A percentile compares a stretch with the other conserved stretches of the same genome.
Evolutionary conservation across 1,140 invertebrate species (phyloP).

Genomic region (Ostrea edulis): DNA sequence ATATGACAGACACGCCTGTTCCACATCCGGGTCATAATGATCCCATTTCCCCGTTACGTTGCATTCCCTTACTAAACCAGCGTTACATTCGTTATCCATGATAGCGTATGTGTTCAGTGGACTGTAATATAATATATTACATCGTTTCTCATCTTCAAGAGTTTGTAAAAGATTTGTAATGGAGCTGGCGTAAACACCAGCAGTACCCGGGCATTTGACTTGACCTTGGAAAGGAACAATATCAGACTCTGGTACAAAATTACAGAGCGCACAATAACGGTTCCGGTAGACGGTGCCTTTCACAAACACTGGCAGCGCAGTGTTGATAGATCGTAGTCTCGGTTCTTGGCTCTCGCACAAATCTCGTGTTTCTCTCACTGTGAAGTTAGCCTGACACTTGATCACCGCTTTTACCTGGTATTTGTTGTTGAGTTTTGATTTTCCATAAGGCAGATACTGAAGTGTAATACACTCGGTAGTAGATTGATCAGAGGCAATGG

Average conservation of each 20-base stretch:
- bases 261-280: conserved; percentile 15
- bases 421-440: neutral
- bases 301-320: neutral
- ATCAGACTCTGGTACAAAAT: neutral
- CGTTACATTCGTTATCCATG: neutral
- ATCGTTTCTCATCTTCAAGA: neutral
- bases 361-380: neutral
- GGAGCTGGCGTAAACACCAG: neutral
- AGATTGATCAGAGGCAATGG: no score
- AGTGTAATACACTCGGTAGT: neutral
- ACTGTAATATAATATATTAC: neutral
- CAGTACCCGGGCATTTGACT: neutral
- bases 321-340: neutral
- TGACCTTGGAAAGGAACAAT: neutral
- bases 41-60: conserved; percentile 31
- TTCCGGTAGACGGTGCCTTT: neutral
- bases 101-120: neutral
- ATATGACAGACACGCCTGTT: neutral
- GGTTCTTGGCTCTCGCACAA: neutral
- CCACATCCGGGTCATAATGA: neutral
- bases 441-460: neutral
- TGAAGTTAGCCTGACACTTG: neutral
- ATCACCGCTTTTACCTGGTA: neutral
- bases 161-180: neutral
- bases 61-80: conserved; percentile 17